phyloP scores from a whole-genome alignment of 2,113 vertebrate species.

The Anas platyrhynchos region DNA sequence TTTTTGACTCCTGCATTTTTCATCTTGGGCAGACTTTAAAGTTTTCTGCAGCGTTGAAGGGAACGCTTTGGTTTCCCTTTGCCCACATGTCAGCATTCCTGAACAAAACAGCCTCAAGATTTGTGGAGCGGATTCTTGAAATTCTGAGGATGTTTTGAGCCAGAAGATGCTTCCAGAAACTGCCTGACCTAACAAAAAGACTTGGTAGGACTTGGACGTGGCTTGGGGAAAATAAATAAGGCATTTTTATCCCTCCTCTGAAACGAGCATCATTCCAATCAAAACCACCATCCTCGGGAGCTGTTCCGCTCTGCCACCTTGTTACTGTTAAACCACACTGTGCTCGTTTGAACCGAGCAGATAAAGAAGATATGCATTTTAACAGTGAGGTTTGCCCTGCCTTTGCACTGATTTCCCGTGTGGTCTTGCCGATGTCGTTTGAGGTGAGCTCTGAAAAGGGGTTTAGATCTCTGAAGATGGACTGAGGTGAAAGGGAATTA shows the following conservation, averaged over 20 bases:
- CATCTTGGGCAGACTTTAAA: slow-evolving; percentile 1
- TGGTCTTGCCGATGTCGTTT: background rate
- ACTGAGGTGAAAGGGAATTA: background rate
- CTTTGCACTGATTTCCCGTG: background rate
- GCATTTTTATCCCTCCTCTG: background rate
- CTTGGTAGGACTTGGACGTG: background rate
- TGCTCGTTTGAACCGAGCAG: background rate
- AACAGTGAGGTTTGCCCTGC: background rate
- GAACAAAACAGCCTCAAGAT: slow-evolving; percentile 47
- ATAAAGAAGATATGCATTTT: background rate
- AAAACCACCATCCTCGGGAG: background rate
- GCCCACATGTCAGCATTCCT: slow-evolving; percentile 52
- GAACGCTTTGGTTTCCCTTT: slow-evolving; percentile 49
- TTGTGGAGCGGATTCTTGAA: slow-evolving; percentile 49
- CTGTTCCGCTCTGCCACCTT: background rate
- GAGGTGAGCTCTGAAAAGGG: background rate
- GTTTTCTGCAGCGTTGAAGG: slow-evolving; percentile 28
- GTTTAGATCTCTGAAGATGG: background rate
- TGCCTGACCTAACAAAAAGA: background rate
- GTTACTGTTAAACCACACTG: background rate
- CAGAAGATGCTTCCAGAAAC: slow-evolving; percentile 38
- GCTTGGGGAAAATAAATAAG: background rate
- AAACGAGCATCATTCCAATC: background rate
- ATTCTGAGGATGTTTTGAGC: slow-evolving; percentile 49
- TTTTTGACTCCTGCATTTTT: slow-evolving; percentile 38